Conservation (phyloP, 2,113 vertebrate species). For the Thamnaconus septentrionalis region DNA sequence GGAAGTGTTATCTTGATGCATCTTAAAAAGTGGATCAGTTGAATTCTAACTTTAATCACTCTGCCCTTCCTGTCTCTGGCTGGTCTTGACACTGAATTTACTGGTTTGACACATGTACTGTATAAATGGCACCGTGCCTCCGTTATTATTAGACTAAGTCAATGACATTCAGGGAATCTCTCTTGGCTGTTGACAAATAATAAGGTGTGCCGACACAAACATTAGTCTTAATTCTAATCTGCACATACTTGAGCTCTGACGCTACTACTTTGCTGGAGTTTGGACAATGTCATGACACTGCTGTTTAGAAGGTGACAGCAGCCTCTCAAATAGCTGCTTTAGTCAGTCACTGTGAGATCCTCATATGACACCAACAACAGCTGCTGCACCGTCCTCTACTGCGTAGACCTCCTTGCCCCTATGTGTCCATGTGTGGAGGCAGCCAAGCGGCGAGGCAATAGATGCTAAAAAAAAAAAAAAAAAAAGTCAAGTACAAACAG, state of each 20-base stretch:
- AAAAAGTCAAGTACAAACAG: constrained; percentile 16
- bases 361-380: constrained; percentile 57
- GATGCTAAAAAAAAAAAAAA: constrained; percentile 47
- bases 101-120: no score
- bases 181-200: no score
- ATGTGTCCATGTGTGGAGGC: constrained; percentile 52
- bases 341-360: constrained; percentile 24
- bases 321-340: constrained; percentile 4
- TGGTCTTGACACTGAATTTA: neutral
- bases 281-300: neutral
- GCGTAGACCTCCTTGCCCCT: neutral
- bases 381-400: constrained; percentile 29
- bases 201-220: no score
- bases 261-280: no score
- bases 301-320: constrained; percentile 32
- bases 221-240: no score
- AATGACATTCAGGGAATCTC: neutral
- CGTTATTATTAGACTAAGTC: neutral
- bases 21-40: neutral
- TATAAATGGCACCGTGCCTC: neutral
- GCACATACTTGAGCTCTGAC: no score
- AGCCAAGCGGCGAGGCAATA: neutral
- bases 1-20: neutral
- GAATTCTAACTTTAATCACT: no score
- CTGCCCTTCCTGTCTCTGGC: neutral